Percentiles rank a stretch among this genome's conserved stretches.
Evolutionary conservation across 2,797 vertebrate species (phyloP).

Genomic region (Myotis pilosus): DNA sequence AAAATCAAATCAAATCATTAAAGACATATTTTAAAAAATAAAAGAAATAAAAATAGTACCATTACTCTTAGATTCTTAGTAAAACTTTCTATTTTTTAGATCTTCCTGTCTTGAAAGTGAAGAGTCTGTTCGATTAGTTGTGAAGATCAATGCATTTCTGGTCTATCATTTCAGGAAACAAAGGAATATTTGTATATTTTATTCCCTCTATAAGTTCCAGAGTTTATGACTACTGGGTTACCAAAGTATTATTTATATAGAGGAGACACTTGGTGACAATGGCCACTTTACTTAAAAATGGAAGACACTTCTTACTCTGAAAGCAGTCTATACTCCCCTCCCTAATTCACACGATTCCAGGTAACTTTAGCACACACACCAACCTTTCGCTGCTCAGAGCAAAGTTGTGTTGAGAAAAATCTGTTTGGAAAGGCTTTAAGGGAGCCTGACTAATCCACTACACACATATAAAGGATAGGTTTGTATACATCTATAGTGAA

Average conservation of each 20-base stretch:
- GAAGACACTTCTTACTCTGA: not conserved
- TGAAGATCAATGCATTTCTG: not conserved
- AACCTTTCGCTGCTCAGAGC: not conserved
- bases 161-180: not conserved
- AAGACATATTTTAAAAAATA: no score
- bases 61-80: not conserved
- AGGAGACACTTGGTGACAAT: not conserved
- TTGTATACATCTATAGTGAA: not conserved
- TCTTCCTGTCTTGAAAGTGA: conserved; percentile 27
- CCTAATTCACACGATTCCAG: not conserved
- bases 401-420: not conserved
- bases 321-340: not conserved
- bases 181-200: not conserved
- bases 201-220: not conserved
- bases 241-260: not conserved
- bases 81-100: conserved; percentile 8
- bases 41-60: not conserved
- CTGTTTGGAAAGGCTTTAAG: not conserved
- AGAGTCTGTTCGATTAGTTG: not conserved
- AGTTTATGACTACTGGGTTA: not conserved
- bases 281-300: not conserved
- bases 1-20: no score
- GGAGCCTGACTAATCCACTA: not conserved
- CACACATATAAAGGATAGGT: not conserved
- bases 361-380: not conserved